phyloP scores from a whole-genome alignment of 2,113 vertebrate genomes.

The Ahaetulla prasina region DNA sequence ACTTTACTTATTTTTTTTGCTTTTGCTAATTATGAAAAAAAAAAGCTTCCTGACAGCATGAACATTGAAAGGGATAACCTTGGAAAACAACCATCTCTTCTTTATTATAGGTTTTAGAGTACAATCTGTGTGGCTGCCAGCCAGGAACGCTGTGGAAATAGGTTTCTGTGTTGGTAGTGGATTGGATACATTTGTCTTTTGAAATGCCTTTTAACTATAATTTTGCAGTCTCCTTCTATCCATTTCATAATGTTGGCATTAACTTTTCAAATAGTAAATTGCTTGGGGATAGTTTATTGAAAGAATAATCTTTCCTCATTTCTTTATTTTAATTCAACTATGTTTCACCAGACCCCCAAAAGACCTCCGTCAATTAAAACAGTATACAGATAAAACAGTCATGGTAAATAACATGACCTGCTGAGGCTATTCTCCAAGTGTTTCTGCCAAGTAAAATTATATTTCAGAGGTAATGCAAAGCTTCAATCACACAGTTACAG shows the following conservation, averaged over 20 bases:
- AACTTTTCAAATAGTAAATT: neutral
- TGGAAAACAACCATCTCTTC: neutral
- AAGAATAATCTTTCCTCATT: neutral
- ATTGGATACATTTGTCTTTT: too few relatives aligned
- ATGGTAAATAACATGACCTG: neutral
- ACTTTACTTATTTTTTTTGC: neutral
- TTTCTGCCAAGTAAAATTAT: neutral
- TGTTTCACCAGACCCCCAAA: neutral
- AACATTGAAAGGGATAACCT: neutral
- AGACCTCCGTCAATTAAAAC: neutral
- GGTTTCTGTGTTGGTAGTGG: neutral
- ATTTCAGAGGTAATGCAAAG: neutral
- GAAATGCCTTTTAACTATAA: neutral
- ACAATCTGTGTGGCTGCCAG: neutral
- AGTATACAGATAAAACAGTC: neutral
- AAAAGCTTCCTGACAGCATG: neutral
- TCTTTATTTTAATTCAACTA: neutral
- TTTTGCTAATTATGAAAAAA: neutral
- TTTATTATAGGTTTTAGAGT: neutral
- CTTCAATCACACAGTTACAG: neutral
- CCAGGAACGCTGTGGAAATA: neutral
- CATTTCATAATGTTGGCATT: neutral
- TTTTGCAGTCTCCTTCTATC: neutral
- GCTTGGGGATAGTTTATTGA: too few relatives aligned
- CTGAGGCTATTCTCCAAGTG: neutral